Base-by-base conservation (phyloP, 2,888 invertebrate genomes). In the Rhamnusium bicolor region DNA sequence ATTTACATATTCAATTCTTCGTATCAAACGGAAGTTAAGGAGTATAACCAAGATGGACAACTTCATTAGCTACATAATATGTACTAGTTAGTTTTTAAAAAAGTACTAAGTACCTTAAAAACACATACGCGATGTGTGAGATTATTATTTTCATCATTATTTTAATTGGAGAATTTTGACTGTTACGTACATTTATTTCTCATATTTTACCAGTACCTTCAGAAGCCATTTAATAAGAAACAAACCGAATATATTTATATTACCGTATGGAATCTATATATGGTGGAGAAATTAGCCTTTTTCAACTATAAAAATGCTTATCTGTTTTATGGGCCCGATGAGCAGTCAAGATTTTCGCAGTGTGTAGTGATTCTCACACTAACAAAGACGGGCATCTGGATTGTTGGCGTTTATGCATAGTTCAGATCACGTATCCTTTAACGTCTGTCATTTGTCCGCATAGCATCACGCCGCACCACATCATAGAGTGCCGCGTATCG, bases 381-480 rank as follows among this genome's bases (percentile, higher is more conserved):
- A 82, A 84, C 84, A 84, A 83, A 84, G 78, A 77, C 76, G 67
- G 67, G 82, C 82, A 82, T 83, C 81, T 80, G 79, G 78, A 79
- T 80, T 73, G 67, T 46, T 56, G 82, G 80, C 81, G 79, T 78
- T 81, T 80, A 86, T 86, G 84, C 84, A 85, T 86, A 84, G 84
- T 87, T 86, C 86, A 86, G 84, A 86, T 87, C 87, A 87, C 87
- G 87, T 87, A 86, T 80, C 74, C 80, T 80, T 82, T 83, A 83
- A 84, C 85, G 85, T 86, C 84, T 83, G 86, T 86, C 86, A 86
- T 87, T 87, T 87, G 86, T 86, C 85, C 85, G 85, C 86, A 86
- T 86, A 86, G 83, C 85, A 83, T 86, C 87, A 86, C 86, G 86
- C 84, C 81, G 84, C 81, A 77, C 79, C 82, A 83, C 82, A 84